phyloP scores from a whole-genome alignment of 2,113 vertebrate species.

The Pholis gunnellus region DNA sequence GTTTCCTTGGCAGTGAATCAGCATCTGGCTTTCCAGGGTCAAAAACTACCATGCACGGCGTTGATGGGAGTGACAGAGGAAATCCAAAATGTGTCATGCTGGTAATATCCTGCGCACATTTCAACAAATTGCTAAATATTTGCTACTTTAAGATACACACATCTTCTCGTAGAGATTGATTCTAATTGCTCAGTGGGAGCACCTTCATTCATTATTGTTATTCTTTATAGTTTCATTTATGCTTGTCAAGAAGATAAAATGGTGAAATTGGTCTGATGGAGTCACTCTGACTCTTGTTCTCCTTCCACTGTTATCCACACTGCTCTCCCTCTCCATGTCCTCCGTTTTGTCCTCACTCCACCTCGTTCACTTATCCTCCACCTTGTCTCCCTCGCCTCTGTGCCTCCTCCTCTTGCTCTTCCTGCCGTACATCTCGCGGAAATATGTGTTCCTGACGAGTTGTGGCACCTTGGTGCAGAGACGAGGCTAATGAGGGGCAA shows the following conservation, averaged over 20 bases:
- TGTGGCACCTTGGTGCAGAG: constrained; percentile 51
- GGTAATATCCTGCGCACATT: not conserved
- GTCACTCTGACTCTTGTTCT: not conserved
- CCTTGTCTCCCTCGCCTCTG: not conserved
- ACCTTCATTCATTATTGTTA: not conserved
- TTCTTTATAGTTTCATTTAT: not conserved
- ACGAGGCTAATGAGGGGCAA: constrained; percentile 61
- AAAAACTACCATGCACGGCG: not conserved
- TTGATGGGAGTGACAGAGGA: not conserved
- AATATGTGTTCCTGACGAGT: constrained; percentile 46
- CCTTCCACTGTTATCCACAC: not conserved
- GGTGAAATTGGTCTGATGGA: not conserved
- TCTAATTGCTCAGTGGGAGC: not conserved
- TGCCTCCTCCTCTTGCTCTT: constrained; percentile 20
- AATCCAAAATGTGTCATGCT: not conserved
- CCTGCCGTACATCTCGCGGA: constrained; percentile 38
- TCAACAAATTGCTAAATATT: not conserved
- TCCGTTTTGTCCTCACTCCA: constrained; percentile 20
- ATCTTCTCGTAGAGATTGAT: not conserved
- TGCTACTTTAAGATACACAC: not conserved
- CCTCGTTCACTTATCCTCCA: constrained; percentile 12
- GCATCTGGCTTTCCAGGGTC: not conserved
- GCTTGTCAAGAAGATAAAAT: not conserved
- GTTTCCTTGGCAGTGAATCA: constrained; percentile 1
- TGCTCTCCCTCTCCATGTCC: constrained; percentile 4